A percentile compares a stretch with the other conserved stretches of the same genome.
Conservation (phyloP, 2,797 vertebrate genomes). For the Leptatherina wallacei region DNA sequence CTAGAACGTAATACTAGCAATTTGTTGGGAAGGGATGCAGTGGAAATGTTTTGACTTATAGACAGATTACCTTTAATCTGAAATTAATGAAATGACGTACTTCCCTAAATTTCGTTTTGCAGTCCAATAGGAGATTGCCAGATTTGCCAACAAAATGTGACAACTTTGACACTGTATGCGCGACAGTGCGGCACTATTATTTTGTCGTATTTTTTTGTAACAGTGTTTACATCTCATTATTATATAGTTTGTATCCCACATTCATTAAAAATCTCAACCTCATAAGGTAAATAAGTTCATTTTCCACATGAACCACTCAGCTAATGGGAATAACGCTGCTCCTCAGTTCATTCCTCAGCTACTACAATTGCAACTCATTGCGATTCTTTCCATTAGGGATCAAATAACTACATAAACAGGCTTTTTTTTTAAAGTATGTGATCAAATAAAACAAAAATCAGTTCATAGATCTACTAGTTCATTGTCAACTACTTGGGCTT, state of each 20-base stretch:
- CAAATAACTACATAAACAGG: no score
- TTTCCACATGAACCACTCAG: not conserved
- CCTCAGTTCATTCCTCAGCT: not conserved
- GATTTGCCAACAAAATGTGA: constrained; percentile 57
- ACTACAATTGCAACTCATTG: not conserved
- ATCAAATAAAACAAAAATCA: not conserved
- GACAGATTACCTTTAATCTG: constrained; percentile 47
- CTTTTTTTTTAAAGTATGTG: no score
- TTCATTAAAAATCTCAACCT: not conserved
- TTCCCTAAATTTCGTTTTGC: constrained; percentile 22
- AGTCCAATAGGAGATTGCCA: constrained; percentile 74
- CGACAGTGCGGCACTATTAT: not conserved
- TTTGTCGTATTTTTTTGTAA: not conserved
- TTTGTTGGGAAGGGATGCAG: rapidly evolving
- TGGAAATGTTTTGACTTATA: rapidly evolving
- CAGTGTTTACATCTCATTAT: not conserved
- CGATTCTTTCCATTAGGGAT: not conserved
- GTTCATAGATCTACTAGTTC: not conserved
- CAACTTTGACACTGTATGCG: not conserved
- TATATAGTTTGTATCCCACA: no score
- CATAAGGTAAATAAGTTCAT: not conserved
- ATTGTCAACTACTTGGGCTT: not conserved
- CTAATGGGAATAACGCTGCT: not conserved
- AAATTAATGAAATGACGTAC: constrained; percentile 20
- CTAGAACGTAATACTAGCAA: rapidly evolving